Percentiles rank a stretch among this genome's conserved stretches.
phyloP scores from a whole-genome alignment of 2,888 invertebrate genomes.

The Drosophila algonquin region DNA sequence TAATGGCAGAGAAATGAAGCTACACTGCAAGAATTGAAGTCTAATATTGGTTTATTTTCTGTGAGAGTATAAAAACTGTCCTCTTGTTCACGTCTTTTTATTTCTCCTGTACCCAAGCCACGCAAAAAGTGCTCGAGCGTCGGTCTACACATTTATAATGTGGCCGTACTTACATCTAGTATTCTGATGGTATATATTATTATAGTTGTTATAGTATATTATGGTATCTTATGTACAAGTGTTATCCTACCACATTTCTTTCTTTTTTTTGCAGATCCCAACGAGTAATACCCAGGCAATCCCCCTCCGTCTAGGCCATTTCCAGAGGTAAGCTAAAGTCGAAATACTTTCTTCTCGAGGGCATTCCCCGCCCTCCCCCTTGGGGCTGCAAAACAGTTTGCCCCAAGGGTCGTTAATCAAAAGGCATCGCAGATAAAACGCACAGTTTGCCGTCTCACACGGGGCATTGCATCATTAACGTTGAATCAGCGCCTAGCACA shows the following conservation, averaged over 20 bases:
- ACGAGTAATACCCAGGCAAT: slow-evolving; percentile 50
- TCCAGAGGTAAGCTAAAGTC: slow-evolving; percentile 44
- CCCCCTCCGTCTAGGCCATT: slow-evolving; percentile 42
- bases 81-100: too few species aligned
- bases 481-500: slow-evolving; percentile 41
- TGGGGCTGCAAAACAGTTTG: slow-evolving; percentile 44
- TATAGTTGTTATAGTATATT: too few species aligned
- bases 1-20: background rate
- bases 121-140: too few species aligned
- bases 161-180: too few species aligned
- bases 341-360: background rate
- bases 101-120: too few species aligned
- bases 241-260: too few species aligned
- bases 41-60: background rate
- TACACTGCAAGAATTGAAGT: background rate
- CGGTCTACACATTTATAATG: too few species aligned
- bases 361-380: slow-evolving; percentile 2
- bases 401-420: slow-evolving; percentile 73
- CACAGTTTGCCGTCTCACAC: slow-evolving; percentile 63
- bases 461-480: slow-evolving; percentile 72
- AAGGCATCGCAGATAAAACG: slow-evolving; percentile 69
- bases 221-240: too few species aligned
- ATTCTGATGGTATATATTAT: too few species aligned
- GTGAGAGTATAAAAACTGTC: too few species aligned
- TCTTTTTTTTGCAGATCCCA: slow-evolving; percentile 60